Evolutionary conservation across 2,888 invertebrate genomes (phyloP), one percentile per base, ranked within the genome.

Genomic region (Cryptus armator): DNA sequence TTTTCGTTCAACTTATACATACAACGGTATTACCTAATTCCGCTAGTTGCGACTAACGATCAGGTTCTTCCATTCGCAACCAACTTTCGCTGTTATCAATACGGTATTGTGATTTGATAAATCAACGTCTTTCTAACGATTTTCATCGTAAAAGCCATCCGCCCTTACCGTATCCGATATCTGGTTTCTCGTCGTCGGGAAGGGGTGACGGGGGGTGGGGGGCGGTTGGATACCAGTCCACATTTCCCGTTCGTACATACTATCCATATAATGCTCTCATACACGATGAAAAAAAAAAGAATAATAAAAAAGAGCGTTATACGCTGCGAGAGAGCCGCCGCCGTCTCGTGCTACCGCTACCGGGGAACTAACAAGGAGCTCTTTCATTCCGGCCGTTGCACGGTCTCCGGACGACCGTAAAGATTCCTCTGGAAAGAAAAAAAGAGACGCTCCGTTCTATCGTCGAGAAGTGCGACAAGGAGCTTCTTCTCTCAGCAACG

Each of bases 311-410:
- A 75, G 66, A 74, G 74, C 70, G 82, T 82, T 85, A 83, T 81
- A 48, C 56, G 83, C 66, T 56, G 67, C 48, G 32, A 79, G n/a
- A 64, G 72, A 78, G 75, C 51, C 53, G 53, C 70, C 19, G 24
- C 10, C 12, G 56, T 56, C 68, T 43, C 5, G 48, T 66, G 77
- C 46, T 71, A 19, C 74, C 56, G 79, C 79, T 81, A 77, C 56
- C 53, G 53, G 72, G 79, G 83, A 87, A 87, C 87, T 85, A 92
- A 92, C 92, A 92, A 92, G 90, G 88, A 89, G 88, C 87, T 90
- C 92, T 92, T 92, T 92, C 92, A 92, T 91, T 91, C 88, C 87
- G 85, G 87, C 83, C 86, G 85, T 87, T 89, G 87, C 86, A 86
- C 82, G 87, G 87, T 87, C 87, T 88, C 88, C 84, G 77, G 87